Evolutionary conservation across 2,113 vertebrate species (phyloP).

Genomic region (Galbula dea): DNA sequence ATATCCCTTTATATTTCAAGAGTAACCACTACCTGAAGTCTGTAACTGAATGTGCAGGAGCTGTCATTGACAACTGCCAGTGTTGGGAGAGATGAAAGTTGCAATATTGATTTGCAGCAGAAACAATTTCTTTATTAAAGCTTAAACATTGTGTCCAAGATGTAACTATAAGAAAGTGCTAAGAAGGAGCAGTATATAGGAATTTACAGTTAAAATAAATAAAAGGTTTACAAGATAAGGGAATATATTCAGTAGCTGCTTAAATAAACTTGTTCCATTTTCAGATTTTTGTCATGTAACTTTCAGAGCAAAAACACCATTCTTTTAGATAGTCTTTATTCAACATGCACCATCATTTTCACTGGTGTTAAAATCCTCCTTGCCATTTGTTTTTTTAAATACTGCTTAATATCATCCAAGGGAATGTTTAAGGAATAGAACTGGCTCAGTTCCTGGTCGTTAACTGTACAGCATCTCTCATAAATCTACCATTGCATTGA

Average conservation of each 20-base stretch:
- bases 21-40: not conserved
- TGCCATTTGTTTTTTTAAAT: not conserved
- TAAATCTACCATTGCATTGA: not conserved
- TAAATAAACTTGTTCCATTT: conserved; percentile 7
- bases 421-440: not conserved
- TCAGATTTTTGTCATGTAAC: not conserved
- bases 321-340: not conserved
- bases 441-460: not conserved
- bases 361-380: not conserved
- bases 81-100: not conserved
- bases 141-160: not conserved
- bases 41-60: not conserved
- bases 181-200: not conserved
- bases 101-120: not conserved
- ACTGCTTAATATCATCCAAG: not conserved
- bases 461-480: not conserved
- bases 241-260: not conserved
- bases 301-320: not conserved
- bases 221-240: not conserved
- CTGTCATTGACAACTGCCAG: not conserved
- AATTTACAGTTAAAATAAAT: not conserved
- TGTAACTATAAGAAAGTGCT: not conserved
- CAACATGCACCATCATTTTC: not conserved
- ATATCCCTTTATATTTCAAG: not conserved
- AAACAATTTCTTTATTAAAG: conserved; percentile 20